Conservation (phyloP, 2,797 vertebrate species). For the Malacoraja senta region DNA sequence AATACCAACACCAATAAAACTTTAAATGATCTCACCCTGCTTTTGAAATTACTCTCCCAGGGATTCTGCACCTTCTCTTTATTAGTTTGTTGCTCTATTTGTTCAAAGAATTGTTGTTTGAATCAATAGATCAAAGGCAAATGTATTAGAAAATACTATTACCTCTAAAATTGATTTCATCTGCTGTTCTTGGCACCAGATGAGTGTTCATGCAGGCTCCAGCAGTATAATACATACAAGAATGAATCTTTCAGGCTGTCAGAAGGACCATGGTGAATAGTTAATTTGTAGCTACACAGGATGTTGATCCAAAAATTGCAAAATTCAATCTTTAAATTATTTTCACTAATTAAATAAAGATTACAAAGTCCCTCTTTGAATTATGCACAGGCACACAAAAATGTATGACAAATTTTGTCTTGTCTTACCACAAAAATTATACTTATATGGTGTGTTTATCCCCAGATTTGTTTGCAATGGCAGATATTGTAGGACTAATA, state of each 20-base stretch:
- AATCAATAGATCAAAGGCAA: conserved; percentile 24
- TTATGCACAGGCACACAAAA: neutral
- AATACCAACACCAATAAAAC: too few relatives aligned
- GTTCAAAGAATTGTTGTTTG: neutral
- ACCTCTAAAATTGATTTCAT: conserved; percentile 26
- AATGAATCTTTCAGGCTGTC: neutral
- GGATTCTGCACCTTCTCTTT: too few relatives aligned
- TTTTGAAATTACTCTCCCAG: too few relatives aligned
- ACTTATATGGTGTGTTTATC: conserved; percentile 14
- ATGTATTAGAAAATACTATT: conserved; percentile 27
- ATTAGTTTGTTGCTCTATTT: too few relatives aligned
- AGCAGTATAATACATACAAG: neutral
- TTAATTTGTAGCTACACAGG: conserved; percentile 20
- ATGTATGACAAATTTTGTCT: neutral
- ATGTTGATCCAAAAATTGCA: neutral
- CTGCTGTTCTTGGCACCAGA: conserved; percentile 31
- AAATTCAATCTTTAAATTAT: neutral
- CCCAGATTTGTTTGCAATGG: neutral
- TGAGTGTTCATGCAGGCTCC: conserved; percentile 8
- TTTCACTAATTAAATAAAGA: neutral
- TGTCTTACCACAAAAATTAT: neutral
- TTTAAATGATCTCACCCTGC: too few relatives aligned
- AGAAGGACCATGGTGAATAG: conserved; percentile 13
- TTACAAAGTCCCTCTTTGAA: neutral
- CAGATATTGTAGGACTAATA: neutral